Conservation (phyloP, 2,113 vertebrate species). For the Phrynosoma blainvillii region DNA sequence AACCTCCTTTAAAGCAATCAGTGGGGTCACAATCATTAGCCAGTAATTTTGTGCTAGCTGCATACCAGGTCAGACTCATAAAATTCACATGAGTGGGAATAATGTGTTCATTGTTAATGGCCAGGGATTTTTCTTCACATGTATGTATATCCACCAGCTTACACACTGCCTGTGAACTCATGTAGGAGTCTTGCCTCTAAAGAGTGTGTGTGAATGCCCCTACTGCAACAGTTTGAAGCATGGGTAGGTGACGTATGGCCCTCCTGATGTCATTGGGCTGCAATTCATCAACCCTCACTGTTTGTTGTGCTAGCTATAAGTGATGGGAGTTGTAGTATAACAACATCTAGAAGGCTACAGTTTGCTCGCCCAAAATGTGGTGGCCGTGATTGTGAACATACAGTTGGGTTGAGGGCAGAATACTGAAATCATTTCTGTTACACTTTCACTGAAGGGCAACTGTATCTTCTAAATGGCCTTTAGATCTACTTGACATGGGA, state of each 20-base stretch:
- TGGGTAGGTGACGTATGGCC: background rate
- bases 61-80: no score
- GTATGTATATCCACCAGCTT: background rate
- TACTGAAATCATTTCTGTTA: background rate
- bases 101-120: background rate
- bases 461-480: background rate
- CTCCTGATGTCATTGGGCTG: background rate
- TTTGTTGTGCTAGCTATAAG: background rate
- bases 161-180: no score
- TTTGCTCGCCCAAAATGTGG: background rate
- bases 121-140: background rate
- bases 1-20: no score
- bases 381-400: background rate
- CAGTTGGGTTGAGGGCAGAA: background rate
- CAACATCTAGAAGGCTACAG: background rate
- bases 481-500: background rate
- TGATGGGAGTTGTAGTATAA: background rate
- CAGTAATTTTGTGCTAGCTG: no score
- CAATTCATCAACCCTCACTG: background rate
- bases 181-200: no score
- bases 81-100: background rate
- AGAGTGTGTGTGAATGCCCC: background rate
- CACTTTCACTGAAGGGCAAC: background rate
- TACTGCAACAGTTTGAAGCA: background rate
- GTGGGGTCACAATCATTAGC: no score